Percentiles rank a stretch among this genome's conserved stretches.
phyloP scores from a whole-genome alignment of 2,888 invertebrate genomes.

The Calameuta idolon region DNA sequence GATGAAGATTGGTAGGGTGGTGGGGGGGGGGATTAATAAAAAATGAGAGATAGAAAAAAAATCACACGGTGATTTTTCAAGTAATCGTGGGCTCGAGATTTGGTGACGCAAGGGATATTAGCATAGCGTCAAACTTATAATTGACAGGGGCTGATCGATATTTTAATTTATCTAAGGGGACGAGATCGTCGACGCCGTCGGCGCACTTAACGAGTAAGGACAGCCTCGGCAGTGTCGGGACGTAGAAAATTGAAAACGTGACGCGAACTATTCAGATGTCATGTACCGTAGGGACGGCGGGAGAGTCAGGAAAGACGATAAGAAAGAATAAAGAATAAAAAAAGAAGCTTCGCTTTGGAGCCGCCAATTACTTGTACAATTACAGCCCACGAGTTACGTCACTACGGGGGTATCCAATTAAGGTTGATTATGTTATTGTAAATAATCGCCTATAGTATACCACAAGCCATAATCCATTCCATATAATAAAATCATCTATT shows the following conservation, averaged over 20 bases:
- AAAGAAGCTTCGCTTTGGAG: slow-evolving; percentile 41
- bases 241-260: slow-evolving; percentile 63
- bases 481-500: background rate
- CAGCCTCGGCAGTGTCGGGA: slow-evolving; percentile 47
- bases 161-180: slow-evolving; percentile 63
- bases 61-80: background rate
- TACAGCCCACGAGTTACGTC: slow-evolving; percentile 37
- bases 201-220: slow-evolving; percentile 60
- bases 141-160: slow-evolving; percentile 63
- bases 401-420: slow-evolving; percentile 31
- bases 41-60: background rate
- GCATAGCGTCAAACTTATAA: slow-evolving; percentile 60
- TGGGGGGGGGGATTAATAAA: background rate
- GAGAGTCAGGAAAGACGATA: slow-evolving; percentile 42
- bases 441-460: slow-evolving; percentile 23
- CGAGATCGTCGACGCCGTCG: slow-evolving; percentile 57
- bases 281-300: slow-evolving; percentile 34
- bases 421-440: slow-evolving; percentile 35
- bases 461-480: background rate
- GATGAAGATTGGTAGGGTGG: background rate
- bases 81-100: background rate
- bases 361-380: slow-evolving; percentile 54
- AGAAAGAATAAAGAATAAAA: slow-evolving; percentile 49
- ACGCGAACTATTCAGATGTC: slow-evolving; percentile 61
- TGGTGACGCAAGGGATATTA: slow-evolving; percentile 36